Conservation (phyloP, 2,888 invertebrate genomes). For the Magallana nippona region DNA sequence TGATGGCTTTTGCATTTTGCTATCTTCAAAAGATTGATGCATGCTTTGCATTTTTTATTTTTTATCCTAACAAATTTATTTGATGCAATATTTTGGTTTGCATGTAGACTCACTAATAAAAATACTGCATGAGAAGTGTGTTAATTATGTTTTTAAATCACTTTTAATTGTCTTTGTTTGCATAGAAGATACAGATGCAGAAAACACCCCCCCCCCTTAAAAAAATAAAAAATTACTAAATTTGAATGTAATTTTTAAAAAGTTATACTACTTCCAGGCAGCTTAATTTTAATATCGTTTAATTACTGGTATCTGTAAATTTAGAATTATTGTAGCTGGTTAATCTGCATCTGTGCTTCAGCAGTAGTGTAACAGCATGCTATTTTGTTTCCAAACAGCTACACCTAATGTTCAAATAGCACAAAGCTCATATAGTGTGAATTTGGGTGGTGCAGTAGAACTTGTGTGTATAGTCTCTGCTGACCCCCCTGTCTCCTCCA, state of each 20-base stretch:
- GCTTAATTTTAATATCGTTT: too few species aligned
- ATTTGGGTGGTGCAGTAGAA: constrained; percentile 40
- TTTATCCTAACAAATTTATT: neutral
- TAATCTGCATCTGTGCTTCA: neutral
- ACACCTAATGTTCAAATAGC: constrained; percentile 44
- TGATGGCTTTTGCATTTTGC: too few species aligned
- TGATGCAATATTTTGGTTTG: neutral
- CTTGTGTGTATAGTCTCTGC: constrained; percentile 47
- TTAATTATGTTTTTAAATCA: too few species aligned
- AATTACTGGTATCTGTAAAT: too few species aligned
- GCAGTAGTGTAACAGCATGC: constrained; percentile 19
- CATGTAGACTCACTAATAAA: neutral
- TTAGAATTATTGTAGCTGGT: too few species aligned
- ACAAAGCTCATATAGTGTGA: constrained; percentile 34
- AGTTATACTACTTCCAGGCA: too few species aligned
- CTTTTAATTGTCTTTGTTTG: neutral
- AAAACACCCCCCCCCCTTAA: neutral
- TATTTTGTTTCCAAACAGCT: constrained; percentile 32
- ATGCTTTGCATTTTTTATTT: neutral
- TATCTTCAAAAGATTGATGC: neutral
- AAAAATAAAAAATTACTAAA: neutral
- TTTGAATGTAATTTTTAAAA: too few species aligned
- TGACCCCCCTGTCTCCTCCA: constrained; percentile 37
- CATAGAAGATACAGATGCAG: neutral
- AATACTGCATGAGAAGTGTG: neutral